Evolutionary conservation across 2,888 invertebrate species (phyloP), one percentile per base, ranked within the genome.

Genomic region (Ganaspis brasiliensis): DNA sequence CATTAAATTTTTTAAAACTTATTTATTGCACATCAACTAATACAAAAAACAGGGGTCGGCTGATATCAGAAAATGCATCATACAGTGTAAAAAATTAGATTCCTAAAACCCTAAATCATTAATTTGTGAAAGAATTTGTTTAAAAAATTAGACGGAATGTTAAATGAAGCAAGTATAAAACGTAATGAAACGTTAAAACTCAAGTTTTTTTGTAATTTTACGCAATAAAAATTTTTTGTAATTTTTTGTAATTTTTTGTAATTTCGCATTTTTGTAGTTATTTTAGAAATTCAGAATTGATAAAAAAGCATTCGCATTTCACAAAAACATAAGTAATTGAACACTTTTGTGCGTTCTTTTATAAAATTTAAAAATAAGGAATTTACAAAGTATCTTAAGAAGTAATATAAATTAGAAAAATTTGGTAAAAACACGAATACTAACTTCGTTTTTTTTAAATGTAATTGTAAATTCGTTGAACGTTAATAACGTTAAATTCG

Each of bases 11-110:
- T 26, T 1, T 67, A n/a, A 24, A 67, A 19, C 14, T 40, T 40
- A 45, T 67, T 67, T 67, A 67, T 67, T 26, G 67, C 2, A 24
- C 37, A 67, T 24, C 40, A 67, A 21, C 24, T 67, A 40, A 40
- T 24, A 67, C 37, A 40, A 19, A n/a, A 67, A 67, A 24, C 40
- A 45, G 67, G 67, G 24, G 40, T 67, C 24, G 45, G 4, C n/a
- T 40, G n/a, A 8, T 21, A n/a, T 63, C 12, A 0, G 37, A 63
- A 63, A 63, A 21, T 63, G 37, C 61, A 63, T 19, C 10, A 19
- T 63, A 14, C 37, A 37, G 19, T 37, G 37, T 19, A 49, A 14
- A 49, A 52, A 52, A 52, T 8, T 52, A 16, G n/a, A 35, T 37
- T 19, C 10, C 19, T 21, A 16, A 19, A 52, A 52, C 3, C 19